These are phyloP conservation scores for Silvanus unidentatus DNA, from an alignment of 2,888 invertebrate species.

Conservation along the genomic window DNA sequence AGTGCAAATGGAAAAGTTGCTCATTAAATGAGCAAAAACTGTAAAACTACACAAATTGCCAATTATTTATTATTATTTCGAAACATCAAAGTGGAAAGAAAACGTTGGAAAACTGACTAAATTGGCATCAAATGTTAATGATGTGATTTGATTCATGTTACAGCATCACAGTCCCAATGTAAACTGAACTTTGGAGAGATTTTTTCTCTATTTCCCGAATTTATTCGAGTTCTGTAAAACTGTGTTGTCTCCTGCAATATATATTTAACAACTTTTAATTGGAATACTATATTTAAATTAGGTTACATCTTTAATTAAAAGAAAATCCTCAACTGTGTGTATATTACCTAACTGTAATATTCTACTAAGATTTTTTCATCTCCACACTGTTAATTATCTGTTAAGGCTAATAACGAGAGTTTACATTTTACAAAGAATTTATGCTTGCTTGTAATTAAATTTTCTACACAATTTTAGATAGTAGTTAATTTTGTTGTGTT, in stretches of 20 bases:
- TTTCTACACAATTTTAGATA: constrained; percentile 16
- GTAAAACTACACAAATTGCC: too few species aligned
- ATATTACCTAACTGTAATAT: too few species aligned
- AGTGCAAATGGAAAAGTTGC: too few species aligned
- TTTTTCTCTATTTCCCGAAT: too few species aligned
- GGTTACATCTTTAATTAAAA: neutral
- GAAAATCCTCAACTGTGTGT: too few species aligned
- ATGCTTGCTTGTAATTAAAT: constrained; percentile 11
- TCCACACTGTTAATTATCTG: constrained; percentile 11
- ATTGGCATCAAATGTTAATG: constrained; percentile 1
- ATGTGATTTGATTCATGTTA: neutral
- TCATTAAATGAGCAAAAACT: too few species aligned
- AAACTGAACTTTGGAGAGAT: too few species aligned
- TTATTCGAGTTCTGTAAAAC: too few species aligned
- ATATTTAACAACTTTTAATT: constrained; percentile 11
- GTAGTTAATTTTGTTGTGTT: constrained; percentile 4
- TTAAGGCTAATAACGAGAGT: constrained; percentile 8
- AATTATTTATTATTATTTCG: neutral
- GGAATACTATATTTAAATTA: constrained; percentile 7
- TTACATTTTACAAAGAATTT: neutral
- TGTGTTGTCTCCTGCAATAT: too few species aligned
- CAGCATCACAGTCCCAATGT: neutral
- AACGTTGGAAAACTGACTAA: neutral
- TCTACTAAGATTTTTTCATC: too few species aligned
- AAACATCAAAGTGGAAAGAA: constrained; percentile 4